A percentile compares a stretch with the other conserved stretches of the same genome.
These are phyloP conservation scores for Syngnathoides biaculeatus DNA, from an alignment of 2,113 vertebrate species.

Conservation along the genomic window DNA sequence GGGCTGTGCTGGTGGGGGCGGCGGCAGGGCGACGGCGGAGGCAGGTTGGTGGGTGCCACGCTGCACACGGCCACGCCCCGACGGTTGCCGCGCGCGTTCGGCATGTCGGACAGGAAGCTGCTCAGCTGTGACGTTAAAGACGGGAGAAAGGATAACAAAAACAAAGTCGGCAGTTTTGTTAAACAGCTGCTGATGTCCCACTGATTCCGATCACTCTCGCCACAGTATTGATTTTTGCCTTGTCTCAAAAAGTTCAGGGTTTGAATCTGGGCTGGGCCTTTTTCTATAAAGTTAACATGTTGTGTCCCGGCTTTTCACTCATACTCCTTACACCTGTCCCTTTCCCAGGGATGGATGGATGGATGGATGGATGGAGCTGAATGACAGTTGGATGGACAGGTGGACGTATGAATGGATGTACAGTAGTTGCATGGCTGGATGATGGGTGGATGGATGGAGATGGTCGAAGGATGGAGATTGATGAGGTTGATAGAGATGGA, in stretches of 20 bases:
- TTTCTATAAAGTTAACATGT: too few relatives aligned
- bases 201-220: background rate
- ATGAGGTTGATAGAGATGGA: too few relatives aligned
- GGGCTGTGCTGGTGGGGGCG: constrained; percentile 78
- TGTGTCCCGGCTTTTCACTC: too few relatives aligned
- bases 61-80: constrained; percentile 94
- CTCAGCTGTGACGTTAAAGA: constrained; percentile 75
- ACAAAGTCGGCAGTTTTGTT: background rate
- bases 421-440: too few relatives aligned
- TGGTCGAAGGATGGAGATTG: too few relatives aligned
- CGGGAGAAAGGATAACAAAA: background rate
- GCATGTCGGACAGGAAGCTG: constrained; percentile 84
- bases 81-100: constrained; percentile 78
- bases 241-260: too few relatives aligned
- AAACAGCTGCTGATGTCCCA: background rate
- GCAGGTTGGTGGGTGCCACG: constrained; percentile 92
- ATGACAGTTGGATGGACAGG: background rate
- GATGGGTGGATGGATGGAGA: too few relatives aligned
- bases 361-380: background rate
- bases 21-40: constrained; percentile 75
- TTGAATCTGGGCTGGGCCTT: too few relatives aligned
- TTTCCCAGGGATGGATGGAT: too few relatives aligned
- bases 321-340: too few relatives aligned
- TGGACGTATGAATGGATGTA: too few relatives aligned
- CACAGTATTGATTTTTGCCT: too few relatives aligned